These are phyloP conservation scores for Rhagonycha lutea DNA, from an alignment of 2,888 invertebrate species.

Conservation along the genomic window DNA sequence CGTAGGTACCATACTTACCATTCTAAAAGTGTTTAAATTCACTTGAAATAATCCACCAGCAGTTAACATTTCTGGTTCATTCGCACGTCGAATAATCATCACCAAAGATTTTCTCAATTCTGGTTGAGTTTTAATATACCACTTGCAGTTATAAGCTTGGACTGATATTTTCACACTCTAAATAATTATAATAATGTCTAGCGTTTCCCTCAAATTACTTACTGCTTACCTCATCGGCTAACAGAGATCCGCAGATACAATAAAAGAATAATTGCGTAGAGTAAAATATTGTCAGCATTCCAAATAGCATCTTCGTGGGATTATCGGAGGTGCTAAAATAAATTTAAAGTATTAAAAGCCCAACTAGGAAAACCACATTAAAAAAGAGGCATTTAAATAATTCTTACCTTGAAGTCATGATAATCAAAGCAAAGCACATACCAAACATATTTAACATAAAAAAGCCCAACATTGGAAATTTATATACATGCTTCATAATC, in stretches of 20 bases:
- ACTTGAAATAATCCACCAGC: neutral
- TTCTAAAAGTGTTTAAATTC: neutral
- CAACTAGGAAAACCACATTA: neutral
- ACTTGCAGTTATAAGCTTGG: neutral
- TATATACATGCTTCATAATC: neutral
- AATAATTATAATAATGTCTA: neutral
- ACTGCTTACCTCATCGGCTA: neutral
- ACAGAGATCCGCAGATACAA: neutral
- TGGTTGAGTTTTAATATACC: neutral
- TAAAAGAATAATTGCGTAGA: neutral
- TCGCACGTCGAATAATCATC: neutral
- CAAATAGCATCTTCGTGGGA: neutral
- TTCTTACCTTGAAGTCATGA: neutral
- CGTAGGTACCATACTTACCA: neutral
- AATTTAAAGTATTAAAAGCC: neutral
- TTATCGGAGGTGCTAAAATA: neutral
- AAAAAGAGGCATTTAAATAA: neutral
- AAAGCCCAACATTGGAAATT: neutral
- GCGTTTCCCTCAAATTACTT: neutral
- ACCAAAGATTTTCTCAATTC: neutral
- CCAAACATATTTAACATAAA: neutral
- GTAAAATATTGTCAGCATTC: neutral
- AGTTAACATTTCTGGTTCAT: neutral
- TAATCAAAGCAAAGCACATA: neutral
- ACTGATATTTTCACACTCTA: neutral